A percentile compares a stretch with the other conserved stretches of the same genome.
phyloP scores from a whole-genome alignment of 2,797 vertebrate genomes.

The Myotis planiceps region DNA sequence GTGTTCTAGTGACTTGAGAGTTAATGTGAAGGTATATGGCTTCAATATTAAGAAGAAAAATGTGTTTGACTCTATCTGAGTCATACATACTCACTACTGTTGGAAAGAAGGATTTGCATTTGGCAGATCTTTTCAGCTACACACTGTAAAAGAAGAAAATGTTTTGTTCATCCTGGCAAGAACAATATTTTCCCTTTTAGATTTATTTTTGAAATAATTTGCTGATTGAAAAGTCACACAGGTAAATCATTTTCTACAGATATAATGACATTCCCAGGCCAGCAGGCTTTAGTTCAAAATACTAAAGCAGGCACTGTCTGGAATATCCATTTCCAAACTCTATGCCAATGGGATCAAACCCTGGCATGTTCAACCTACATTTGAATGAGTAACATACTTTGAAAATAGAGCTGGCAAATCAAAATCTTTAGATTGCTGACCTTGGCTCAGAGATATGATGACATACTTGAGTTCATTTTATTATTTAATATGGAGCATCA shows the following conservation, averaged over 20 bases:
- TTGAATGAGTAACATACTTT: slow-evolving; percentile 47
- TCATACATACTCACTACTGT: slow-evolving; percentile 41
- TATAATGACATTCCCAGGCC: slow-evolving; percentile 69
- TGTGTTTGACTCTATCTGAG: neutral
- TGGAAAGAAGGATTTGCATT: slow-evolving; percentile 53
- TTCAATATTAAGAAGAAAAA: slow-evolving; percentile 1
- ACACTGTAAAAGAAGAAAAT: slow-evolving; percentile 65
- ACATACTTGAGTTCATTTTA: neutral
- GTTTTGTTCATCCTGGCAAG: slow-evolving; percentile 63
- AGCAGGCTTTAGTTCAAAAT: slow-evolving; percentile 58
- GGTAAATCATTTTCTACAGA: slow-evolving; percentile 70
- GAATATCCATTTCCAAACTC: slow-evolving; percentile 55
- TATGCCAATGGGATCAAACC: slow-evolving; percentile 8
- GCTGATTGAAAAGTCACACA: slow-evolving; percentile 70
- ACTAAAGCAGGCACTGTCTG: slow-evolving; percentile 46
- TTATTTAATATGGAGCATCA: neutral
- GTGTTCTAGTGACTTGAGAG: neutral
- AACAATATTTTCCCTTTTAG: slow-evolving; percentile 70
- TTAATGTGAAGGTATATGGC: neutral
- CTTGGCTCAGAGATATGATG: neutral
- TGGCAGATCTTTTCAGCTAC: slow-evolving; percentile 61
- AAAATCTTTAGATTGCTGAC: neutral
- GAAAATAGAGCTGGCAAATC: slow-evolving; percentile 43
- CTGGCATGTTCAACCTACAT: neutral
- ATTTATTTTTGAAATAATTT: slow-evolving; percentile 73